Percentiles rank a stretch among this genome's conserved stretches.
Evolutionary conservation across 2,113 vertebrate species (phyloP).

Genomic region (Erythrocercus mccallii): DNA sequence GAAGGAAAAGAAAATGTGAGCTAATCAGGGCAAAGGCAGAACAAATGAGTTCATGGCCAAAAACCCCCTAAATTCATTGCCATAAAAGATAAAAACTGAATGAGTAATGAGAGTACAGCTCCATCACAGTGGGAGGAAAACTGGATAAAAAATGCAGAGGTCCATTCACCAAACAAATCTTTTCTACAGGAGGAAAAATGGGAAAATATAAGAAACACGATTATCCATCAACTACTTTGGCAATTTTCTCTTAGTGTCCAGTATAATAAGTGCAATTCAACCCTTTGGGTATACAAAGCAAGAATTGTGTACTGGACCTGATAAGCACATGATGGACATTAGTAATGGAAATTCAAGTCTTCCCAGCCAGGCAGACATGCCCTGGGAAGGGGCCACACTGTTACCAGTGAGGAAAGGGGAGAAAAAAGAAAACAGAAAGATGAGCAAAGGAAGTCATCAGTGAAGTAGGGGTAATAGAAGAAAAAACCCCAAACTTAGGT

Average conservation of each 20-base stretch:
- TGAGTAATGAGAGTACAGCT: not conserved
- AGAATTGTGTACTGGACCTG: not conserved
- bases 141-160: not conserved
- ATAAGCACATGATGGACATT: not conserved
- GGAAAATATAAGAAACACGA: not conserved
- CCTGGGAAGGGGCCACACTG: not conserved
- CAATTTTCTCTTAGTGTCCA: not conserved
- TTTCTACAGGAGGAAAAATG: not conserved
- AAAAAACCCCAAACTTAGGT: not conserved
- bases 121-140: not conserved
- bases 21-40: slow-evolving; percentile 13
- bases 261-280: not conserved
- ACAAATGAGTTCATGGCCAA: slow-evolving; percentile 1
- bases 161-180: not conserved
- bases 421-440: not conserved
- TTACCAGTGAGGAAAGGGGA: not conserved
- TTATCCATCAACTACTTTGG: not conserved
- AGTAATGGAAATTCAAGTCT: not conserved
- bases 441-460: not conserved
- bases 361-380: not conserved
- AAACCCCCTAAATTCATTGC: not conserved
- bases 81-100: slow-evolving; percentile 46
- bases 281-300: not conserved
- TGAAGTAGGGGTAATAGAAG: not conserved
- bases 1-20: slow-evolving; percentile 17